phyloP scores from a whole-genome alignment of 1,140 invertebrate species.

The Pseudomyrmex sp. region DNA sequence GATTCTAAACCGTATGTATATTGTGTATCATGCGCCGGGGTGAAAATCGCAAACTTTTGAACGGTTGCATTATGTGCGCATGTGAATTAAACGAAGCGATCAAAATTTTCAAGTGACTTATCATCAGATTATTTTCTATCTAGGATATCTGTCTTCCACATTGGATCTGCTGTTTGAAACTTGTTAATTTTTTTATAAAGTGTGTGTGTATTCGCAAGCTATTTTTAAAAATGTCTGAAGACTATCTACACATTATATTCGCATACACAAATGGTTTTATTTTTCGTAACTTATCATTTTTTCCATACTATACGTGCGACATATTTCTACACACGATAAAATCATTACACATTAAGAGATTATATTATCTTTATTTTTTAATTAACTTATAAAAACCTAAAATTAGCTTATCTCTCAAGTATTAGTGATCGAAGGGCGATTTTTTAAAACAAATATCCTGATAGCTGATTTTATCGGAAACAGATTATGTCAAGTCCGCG shows the following conservation, averaged over 20 bases:
- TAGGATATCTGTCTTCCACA: background rate
- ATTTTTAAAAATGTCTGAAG: background rate
- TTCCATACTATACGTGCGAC: no score
- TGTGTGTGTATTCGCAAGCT: background rate
- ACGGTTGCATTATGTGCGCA: slow-evolving; percentile 6
- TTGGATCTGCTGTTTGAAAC: slow-evolving; percentile 9
- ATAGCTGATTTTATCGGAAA: no score
- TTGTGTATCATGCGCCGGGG: background rate
- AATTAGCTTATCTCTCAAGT: no score
- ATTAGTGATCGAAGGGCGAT: no score
- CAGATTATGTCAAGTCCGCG: no score
- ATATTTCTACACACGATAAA: no score
- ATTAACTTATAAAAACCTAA: no score
- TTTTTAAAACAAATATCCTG: no score
- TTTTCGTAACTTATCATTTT: no score
- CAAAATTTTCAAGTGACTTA: background rate
- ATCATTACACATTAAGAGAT: no score
- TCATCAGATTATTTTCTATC: background rate
- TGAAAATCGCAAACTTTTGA: slow-evolving; percentile 16
- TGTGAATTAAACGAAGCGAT: background rate
- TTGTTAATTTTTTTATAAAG: background rate
- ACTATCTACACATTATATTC: background rate
- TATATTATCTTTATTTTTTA: no score
- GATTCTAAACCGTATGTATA: background rate
- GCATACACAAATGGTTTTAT: background rate